Conservation (phyloP, 1,140 invertebrate genomes). For the Bombus sylvicola region DNA sequence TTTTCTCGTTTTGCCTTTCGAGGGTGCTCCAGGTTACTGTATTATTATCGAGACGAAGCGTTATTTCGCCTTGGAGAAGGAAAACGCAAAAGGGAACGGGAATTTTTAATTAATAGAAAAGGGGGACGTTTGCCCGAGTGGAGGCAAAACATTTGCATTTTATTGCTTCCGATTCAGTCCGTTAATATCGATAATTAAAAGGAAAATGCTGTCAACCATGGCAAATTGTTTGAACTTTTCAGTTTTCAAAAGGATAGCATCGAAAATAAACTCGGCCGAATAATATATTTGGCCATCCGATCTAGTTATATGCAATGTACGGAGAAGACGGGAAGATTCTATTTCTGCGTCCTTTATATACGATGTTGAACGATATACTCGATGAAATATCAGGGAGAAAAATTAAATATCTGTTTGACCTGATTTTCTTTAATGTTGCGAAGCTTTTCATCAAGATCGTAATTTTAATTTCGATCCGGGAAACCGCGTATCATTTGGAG, state of each 20-base stretch:
- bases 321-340: neutral
- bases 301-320: neutral
- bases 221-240: neutral
- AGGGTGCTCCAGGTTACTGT: neutral
- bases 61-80: neutral
- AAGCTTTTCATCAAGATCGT: neutral
- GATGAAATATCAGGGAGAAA: neutral
- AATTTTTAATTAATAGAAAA: conserved; percentile 29
- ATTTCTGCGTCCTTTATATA: neutral
- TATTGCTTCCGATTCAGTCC: neutral
- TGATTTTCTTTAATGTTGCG: neutral
- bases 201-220: neutral
- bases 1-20: neutral
- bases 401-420: conserved; percentile 24
- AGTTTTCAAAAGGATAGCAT: too few relatives aligned
- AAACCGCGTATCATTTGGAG: neutral
- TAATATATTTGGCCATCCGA: neutral
- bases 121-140: too few relatives aligned
- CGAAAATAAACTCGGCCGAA: neutral
- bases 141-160: neutral
- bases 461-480: conserved; percentile 19
- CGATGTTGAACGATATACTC: neutral
- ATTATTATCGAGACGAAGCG: neutral
- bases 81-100: neutral
- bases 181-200: conserved; percentile 23